Base-by-base conservation (phyloP, 2,113 vertebrate species). In the Pterocles orientalis region DNA sequence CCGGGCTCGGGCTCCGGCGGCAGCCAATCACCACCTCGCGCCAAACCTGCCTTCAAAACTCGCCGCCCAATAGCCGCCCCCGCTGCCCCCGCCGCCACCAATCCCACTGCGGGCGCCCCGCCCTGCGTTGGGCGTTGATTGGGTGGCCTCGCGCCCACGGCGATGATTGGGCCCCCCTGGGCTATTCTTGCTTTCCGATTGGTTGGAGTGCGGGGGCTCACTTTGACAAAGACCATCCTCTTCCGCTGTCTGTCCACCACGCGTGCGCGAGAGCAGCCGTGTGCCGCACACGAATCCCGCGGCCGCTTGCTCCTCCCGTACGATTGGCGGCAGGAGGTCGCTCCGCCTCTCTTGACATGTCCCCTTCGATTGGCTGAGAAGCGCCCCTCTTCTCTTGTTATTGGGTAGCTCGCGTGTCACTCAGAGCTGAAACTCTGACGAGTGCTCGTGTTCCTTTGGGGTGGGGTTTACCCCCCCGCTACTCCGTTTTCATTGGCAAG, bases 341-440 rank as follows among this genome's bases (percentile, higher is more conserved):
- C 25, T 1, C 88, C 57, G 48, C 65, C 34, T n/a, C 41, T 1
- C 0, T 3, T 4, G 3, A 0, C 1, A 10, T 4, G 0, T 5
- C 15, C 54, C 5, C 14, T 48, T 25, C 60, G 19, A 69, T 85
- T 90, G 68, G 66, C 21, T 25, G 33, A 15, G 9, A 2, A 0
- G 12, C 0, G 2, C 6, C 7, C 3, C 3, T 1, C 2, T 29
- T 29, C 5, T 23, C 4, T 2, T 5, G 1, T 54, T 18, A 96
- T 65, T 95, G 93, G 91, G 0, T 0, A 4, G 0, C 0, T 2
- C 0, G 1, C 0, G 0, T 6, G 86, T 86, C 94, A 57, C 12
- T 97, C 71, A 81, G 16, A 3, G 0, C 5, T 1, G 19, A 14
- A 9, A 1, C 0, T 4, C 6, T 66, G 72, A 48, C 36, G 36